phyloP scores from a whole-genome alignment of 2,888 invertebrate genomes.

The Troides aeacus region DNA sequence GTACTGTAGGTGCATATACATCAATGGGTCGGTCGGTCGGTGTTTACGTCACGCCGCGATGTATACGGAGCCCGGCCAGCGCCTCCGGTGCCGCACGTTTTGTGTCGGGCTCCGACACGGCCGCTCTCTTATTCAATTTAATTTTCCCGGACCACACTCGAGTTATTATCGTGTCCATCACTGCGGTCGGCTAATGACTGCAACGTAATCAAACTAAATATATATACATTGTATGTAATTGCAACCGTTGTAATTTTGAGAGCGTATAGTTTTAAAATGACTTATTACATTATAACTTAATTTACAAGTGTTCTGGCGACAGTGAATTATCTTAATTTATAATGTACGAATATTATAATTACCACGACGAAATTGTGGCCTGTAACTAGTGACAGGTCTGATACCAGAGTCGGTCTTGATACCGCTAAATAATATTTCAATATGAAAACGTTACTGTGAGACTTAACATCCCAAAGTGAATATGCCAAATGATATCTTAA shows the following conservation, averaged over 20 bases:
- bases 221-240: slow-evolving; percentile 9
- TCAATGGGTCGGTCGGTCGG: slow-evolving; percentile 37
- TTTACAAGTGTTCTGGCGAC: not conserved
- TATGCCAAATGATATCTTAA: too few relatives aligned
- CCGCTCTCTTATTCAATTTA: slow-evolving; percentile 54
- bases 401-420: too few relatives aligned
- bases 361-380: too few relatives aligned
- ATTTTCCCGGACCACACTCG: slow-evolving; percentile 49
- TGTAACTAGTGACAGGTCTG: too few relatives aligned
- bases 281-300: not conserved
- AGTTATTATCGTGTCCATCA: slow-evolving; percentile 51
- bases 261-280: not conserved
- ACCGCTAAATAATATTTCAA: too few relatives aligned
- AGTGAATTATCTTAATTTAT: not conserved
- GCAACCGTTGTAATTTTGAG: not conserved
- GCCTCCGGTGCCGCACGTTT: slow-evolving; percentile 41
- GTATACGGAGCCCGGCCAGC: slow-evolving; percentile 35
- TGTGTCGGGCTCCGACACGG: slow-evolving; percentile 42
- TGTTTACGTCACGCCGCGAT: slow-evolving; percentile 38
- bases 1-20: slow-evolving; percentile 58
- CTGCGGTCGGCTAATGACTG: slow-evolving; percentile 31
- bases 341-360: too few relatives aligned
- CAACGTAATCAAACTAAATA: slow-evolving; percentile 27
- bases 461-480: too few relatives aligned
- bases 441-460: too few relatives aligned